A percentile compares a stretch with the other conserved stretches of the same genome.
phyloP scores from a whole-genome alignment of 2,113 vertebrate species.

The Coregonus clupeaformis region DNA sequence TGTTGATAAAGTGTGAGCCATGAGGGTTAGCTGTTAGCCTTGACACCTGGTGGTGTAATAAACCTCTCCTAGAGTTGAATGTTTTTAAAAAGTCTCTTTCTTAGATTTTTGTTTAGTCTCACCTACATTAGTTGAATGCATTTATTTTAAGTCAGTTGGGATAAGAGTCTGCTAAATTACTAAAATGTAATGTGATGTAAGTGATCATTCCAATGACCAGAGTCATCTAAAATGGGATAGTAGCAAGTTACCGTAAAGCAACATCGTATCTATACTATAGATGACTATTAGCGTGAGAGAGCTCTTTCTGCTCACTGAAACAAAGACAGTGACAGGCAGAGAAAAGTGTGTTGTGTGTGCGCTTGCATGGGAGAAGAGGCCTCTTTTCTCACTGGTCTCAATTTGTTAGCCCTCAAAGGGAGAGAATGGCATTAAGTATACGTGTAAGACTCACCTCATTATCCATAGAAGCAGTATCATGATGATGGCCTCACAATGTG shows the following conservation, averaged over 20 bases:
- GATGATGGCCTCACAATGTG: constrained; percentile 6
- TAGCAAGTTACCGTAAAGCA: neutral
- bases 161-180: neutral
- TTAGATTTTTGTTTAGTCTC: too few relatives aligned
- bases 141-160: too few relatives aligned
- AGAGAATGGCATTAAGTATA: neutral
- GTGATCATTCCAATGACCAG: neutral
- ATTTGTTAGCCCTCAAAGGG: neutral
- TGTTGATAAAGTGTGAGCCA: too few relatives aligned
- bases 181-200: neutral
- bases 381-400: constrained; percentile 5
- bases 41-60: too few relatives aligned
- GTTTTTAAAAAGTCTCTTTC: too few relatives aligned
- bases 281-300: neutral
- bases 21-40: too few relatives aligned
- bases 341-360: neutral
- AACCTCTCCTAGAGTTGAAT: too few relatives aligned
- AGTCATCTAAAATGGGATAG: neutral
- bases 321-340: constrained; percentile 8
- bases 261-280: neutral
- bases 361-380: neutral
- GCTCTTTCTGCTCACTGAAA: neutral
- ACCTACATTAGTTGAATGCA: too few relatives aligned
- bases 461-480: too few relatives aligned
- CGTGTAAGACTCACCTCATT: neutral